Percentiles rank a stretch among this genome's conserved stretches.
Evolutionary conservation across 2,113 vertebrate species (phyloP).

Genomic region (Haplochromis vanheusdeni): DNA sequence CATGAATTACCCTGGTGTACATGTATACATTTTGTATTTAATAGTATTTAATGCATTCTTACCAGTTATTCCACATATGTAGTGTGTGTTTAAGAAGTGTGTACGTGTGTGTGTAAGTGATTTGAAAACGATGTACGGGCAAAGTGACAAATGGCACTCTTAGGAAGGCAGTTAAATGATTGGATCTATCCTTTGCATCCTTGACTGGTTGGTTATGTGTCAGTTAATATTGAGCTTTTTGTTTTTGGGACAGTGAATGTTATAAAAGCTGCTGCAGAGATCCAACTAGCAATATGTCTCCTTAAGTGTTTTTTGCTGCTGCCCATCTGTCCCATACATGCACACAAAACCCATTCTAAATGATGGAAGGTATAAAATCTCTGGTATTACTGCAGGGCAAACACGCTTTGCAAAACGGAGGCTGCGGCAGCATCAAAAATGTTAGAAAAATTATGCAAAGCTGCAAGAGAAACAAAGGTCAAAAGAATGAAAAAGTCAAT

Average conservation of each 20-base stretch:
- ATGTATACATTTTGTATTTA: not conserved
- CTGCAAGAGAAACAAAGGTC: not conserved
- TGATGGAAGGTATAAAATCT: slow-evolving; percentile 4
- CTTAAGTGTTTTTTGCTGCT: slow-evolving; percentile 8
- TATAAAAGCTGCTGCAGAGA: not conserved
- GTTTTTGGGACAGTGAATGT: not conserved
- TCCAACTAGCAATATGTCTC: not conserved
- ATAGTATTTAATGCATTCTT: not conserved
- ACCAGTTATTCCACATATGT: not conserved
- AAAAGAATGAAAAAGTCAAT: not conserved
- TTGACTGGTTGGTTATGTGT: slow-evolving; percentile 14
- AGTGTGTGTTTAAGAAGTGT: not conserved
- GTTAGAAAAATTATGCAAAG: not conserved
- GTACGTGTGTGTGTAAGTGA: not conserved
- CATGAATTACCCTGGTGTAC: fast-evolving
- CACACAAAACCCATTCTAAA: not conserved
- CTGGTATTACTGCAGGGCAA: slow-evolving; percentile 26
- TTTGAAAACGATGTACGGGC: not conserved
- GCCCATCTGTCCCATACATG: not conserved
- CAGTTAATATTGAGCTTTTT: slow-evolving; percentile 23
- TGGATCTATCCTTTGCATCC: not conserved
- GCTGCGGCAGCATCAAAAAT: not conserved
- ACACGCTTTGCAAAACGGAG: not conserved
- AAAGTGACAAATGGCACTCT: not conserved
- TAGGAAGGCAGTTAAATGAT: not conserved